Evolutionary conservation across 2,797 vertebrate species (phyloP).

Genomic region (Phataginus tricuspis): DNA sequence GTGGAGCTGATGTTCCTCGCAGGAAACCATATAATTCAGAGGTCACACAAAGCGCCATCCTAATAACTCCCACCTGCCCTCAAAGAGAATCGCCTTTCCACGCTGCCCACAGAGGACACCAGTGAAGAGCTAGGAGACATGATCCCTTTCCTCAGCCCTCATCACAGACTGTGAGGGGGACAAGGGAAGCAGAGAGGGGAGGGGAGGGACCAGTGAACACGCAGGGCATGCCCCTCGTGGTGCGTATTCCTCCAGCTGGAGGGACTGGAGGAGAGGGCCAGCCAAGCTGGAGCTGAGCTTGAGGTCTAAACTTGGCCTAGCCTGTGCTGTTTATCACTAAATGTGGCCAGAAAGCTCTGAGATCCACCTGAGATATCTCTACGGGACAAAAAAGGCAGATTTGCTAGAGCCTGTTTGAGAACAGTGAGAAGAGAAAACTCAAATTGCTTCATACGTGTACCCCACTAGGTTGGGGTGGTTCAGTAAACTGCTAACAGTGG

Average conservation of each 20-base stretch:
- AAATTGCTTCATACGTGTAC: neutral
- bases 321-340: neutral
- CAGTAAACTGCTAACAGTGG: neutral
- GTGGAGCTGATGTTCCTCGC: neutral
- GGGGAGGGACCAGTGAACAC: neutral
- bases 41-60: neutral
- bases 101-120: neutral
- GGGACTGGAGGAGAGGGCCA: neutral
- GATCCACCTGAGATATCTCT: neutral
- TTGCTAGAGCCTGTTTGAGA: neutral
- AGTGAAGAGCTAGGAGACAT: rapidly evolving
- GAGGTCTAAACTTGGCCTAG: rapidly evolving
- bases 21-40: neutral
- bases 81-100: neutral
- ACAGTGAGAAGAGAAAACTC: neutral
- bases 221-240: rapidly evolving
- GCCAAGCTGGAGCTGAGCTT: rapidly evolving
- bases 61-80: neutral
- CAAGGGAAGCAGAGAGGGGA: neutral
- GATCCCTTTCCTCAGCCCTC: neutral
- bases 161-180: neutral
- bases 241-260: rapidly evolving
- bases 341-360: neutral
- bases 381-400: neutral
- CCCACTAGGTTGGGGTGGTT: slow-evolving; percentile 53